phyloP scores from a whole-genome alignment of 2,888 invertebrate genomes.

The Lordiphosa andalusiaca region DNA sequence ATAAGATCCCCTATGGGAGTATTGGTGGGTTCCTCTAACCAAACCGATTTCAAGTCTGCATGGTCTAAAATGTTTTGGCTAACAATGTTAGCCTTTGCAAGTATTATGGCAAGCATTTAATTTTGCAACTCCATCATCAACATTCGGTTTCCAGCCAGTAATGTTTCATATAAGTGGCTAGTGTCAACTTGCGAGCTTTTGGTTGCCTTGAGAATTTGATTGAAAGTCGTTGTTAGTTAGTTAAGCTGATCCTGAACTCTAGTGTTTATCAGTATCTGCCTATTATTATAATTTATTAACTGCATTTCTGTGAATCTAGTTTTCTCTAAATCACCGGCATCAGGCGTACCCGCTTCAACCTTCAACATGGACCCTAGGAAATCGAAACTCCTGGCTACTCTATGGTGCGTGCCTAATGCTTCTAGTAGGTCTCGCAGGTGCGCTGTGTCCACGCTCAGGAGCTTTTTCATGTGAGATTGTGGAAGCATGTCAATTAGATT shows the following conservation, averaged over 20 bases:
- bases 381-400: conserved; percentile 12
- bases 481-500: too few relatives aligned
- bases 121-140: conserved; percentile 27
- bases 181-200: conserved; percentile 17
- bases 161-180: conserved; percentile 15
- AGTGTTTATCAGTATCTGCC: conserved; percentile 17
- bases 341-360: conserved; percentile 13
- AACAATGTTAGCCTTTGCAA: conserved; percentile 26
- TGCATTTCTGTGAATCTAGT: conserved; percentile 9
- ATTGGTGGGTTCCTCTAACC: conserved; percentile 26
- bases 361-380: conserved; percentile 8
- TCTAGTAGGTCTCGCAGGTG: too few relatives aligned
- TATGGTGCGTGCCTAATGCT: too few relatives aligned
- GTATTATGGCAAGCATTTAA: conserved; percentile 20
- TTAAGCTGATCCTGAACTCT: conserved; percentile 19
- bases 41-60: conserved; percentile 23
- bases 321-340: conserved; percentile 11
- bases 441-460: too few relatives aligned
- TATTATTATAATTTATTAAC: conserved; percentile 12
- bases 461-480: too few relatives aligned
- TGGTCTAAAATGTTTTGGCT: conserved; percentile 26
- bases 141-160: conserved; percentile 23
- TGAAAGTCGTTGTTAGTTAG: conserved; percentile 12
- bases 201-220: conserved; percentile 13
- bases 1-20: too few relatives aligned